Evolutionary conservation across 2,888 invertebrate genomes (phyloP), one percentile per base, ranked within the genome.

Genomic region (Agrotis ipsilon): DNA sequence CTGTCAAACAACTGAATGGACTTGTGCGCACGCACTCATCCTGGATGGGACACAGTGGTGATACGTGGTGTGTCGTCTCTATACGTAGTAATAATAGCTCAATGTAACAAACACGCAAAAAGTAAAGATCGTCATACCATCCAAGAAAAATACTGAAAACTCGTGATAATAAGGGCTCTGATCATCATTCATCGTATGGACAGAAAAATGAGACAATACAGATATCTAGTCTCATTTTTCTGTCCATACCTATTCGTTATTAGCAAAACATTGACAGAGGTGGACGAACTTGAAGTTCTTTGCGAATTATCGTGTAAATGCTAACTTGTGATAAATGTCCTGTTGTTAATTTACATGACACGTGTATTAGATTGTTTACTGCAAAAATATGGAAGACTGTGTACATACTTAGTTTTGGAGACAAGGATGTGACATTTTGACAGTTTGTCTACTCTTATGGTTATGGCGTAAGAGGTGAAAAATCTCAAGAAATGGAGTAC

Each of bases 281-380:
- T 79, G 21, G 69, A 67, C 48, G 78, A 75, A 79, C 78, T 70
- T 77, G 72, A 64, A 51, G 46, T 21, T 19, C 32, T 66, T 63
- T 61, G 49, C 72, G 24, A 79, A 70, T 78, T 78, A 75, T 61
- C 75, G 55, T 74, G 79, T 67, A 69, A 75, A 61, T 63, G 70
- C 54, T 79, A 79, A 75, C 6, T 75, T 67, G 55, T 63, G 48
- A 69, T 54, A 78, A 57, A 67, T 69, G 21, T n/a, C 49, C 16
- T 58, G 19, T 46, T 43, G 24, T 55, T 66, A 63, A n/a, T 3
- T 24, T 6, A 58, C 18, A 18, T 59, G 43, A 14, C 43, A 14
- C 49, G 52, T 21, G 5, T 54, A n/a, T 58, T 3, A 11, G 32
- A 19, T 27, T 60, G 51, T 43, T 9, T 45, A 45, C 3, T 13